phyloP scores from a whole-genome alignment of 1,140 invertebrate species.

The Atopsyche davidsoni region DNA sequence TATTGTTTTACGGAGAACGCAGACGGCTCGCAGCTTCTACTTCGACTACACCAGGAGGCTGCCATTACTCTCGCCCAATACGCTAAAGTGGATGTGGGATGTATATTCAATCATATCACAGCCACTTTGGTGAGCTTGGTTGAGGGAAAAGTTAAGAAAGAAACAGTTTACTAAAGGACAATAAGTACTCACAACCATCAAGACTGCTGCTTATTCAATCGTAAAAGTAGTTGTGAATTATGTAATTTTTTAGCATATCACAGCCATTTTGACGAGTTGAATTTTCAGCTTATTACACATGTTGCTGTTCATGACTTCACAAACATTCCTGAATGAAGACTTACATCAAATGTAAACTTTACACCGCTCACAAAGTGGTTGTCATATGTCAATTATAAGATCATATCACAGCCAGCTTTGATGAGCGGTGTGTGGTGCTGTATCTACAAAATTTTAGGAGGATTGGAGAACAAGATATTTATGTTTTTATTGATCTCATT shows the following conservation, averaged over 20 bases:
- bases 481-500: slow-evolving; percentile 46
- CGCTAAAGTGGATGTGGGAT: slow-evolving; percentile 71
- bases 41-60: too few species aligned
- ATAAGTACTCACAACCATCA: too few species aligned
- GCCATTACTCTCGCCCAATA: slow-evolving; percentile 50
- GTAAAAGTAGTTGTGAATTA: slow-evolving; percentile 82
- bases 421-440: slow-evolving; percentile 56
- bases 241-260: slow-evolving; percentile 72
- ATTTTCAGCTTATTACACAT: slow-evolving; percentile 43
- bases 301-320: too few species aligned
- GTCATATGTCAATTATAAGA: slow-evolving; percentile 51
- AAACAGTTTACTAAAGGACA: not conserved
- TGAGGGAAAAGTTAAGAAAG: slow-evolving; percentile 14
- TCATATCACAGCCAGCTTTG: slow-evolving; percentile 87
- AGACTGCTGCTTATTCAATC: slow-evolving; percentile 42
- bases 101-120: slow-evolving; percentile 64
- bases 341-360: slow-evolving; percentile 1
- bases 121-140: slow-evolving; percentile 74
- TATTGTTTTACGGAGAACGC: too few species aligned
- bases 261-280: slow-evolving; percentile 82
- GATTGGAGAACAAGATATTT: not conserved
- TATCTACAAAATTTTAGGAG: not conserved
- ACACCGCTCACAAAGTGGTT: slow-evolving; percentile 60
- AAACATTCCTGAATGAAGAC: not conserved
- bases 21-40: too few species aligned